Evolutionary conservation across 2,113 vertebrate species (phyloP).

Genomic region (Phocoena phocoena): DNA sequence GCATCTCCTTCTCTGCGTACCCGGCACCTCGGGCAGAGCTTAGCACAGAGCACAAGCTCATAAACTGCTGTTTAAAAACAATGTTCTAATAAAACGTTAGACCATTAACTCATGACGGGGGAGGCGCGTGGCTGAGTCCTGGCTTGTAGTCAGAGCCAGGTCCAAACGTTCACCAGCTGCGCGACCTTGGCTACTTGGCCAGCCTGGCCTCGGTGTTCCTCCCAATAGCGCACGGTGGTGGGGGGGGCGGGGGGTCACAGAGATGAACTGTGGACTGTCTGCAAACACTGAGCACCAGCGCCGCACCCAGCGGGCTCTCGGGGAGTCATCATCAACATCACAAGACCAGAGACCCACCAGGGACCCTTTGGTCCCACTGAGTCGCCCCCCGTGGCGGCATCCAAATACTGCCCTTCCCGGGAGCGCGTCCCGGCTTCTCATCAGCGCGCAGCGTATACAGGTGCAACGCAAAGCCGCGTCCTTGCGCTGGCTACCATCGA

Average conservation of each 20-base stretch:
- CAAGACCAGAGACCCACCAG: background rate
- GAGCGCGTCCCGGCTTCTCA: background rate
- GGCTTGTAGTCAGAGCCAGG: conserved; percentile 24
- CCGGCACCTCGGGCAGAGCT: background rate
- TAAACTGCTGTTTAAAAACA: conserved; percentile 49
- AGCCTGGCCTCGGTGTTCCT: background rate
- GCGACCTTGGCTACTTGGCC: background rate
- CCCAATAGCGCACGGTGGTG: background rate
- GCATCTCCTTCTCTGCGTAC: background rate
- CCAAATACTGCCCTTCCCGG: background rate
- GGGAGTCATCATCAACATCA: background rate
- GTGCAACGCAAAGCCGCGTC: background rate
- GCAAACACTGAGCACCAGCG: background rate
- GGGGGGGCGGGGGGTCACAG: background rate
- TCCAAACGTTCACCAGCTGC: conserved; percentile 7
- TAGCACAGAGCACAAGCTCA: background rate
- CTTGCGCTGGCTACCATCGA: background rate
- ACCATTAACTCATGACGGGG: background rate
- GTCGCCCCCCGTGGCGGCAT: background rate
- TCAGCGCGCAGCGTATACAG: fast-evolving
- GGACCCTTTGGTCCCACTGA: background rate
- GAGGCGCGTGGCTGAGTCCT: conserved; percentile 19
- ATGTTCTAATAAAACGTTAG: conserved; percentile 38
- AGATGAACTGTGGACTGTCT: background rate
- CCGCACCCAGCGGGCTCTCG: background rate